A percentile compares a stretch with the other conserved stretches of the same genome.
These are phyloP conservation scores for Lytechinus pictus DNA, from an alignment of 35 echinoderm and acorn worm species.

Conservation along the genomic window DNA sequence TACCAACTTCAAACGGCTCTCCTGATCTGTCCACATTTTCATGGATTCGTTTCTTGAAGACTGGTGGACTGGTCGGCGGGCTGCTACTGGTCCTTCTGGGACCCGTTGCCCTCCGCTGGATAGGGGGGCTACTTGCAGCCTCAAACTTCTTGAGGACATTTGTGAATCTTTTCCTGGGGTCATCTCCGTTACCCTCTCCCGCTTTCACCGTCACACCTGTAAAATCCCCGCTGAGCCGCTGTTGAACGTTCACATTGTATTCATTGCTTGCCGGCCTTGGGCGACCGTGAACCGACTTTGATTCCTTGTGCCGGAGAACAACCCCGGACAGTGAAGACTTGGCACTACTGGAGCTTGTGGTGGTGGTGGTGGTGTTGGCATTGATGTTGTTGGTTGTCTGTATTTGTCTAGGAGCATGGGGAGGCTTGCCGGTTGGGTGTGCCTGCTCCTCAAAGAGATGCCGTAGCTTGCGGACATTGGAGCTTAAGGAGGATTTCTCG, in stretches of 20 bases:
- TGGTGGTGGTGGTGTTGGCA: conserved; percentile 38
- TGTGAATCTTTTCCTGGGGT: conserved; percentile 53
- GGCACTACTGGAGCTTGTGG: not conserved
- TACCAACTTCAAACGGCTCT: not conserved
- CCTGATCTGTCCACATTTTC: not conserved
- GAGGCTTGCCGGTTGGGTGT: not conserved
- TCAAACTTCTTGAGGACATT: conserved; percentile 66
- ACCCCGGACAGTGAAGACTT: conserved; percentile 30
- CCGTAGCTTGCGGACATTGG: conserved; percentile 70
- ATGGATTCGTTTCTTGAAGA: conserved; percentile 57
- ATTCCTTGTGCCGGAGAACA: conserved; percentile 6
- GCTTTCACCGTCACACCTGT: not conserved
- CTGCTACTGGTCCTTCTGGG: conserved; percentile 50
- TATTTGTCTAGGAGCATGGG: not conserved
- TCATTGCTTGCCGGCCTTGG: conserved; percentile 25
- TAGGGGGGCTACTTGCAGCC: conserved; percentile 41
- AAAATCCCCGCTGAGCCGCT: conserved; percentile 9
- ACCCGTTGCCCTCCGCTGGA: not conserved
- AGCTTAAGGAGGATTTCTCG: conserved; percentile 42
- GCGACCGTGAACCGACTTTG: not conserved
- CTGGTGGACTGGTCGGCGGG: conserved; percentile 65
- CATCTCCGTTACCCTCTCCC: conserved; percentile 37
- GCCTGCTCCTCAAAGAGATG: conserved; percentile 69
- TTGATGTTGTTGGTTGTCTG: conserved; percentile 35
- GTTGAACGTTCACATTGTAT: conserved; percentile 25